phyloP scores from a whole-genome alignment of 2,113 vertebrate species.

The Megaptera novaeangliae region DNA sequence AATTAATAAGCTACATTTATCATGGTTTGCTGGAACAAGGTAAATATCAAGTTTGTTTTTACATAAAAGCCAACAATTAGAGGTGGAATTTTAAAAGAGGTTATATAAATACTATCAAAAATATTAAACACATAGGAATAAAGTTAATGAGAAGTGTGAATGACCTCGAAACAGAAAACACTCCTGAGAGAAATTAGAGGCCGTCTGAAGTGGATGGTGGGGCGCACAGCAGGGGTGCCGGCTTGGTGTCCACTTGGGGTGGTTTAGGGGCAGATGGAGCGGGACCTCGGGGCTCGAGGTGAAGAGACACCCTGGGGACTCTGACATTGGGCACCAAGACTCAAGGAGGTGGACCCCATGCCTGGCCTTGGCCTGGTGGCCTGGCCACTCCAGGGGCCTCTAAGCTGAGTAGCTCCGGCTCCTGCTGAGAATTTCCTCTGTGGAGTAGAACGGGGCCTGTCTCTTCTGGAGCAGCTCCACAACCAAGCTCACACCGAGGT shows the following conservation, averaged over 20 bases:
- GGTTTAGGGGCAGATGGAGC: too few species aligned
- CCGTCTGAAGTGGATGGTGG: rapidly evolving
- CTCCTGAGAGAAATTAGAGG: neutral
- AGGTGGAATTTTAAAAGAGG: neutral
- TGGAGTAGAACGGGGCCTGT: rapidly evolving
- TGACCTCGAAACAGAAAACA: neutral
- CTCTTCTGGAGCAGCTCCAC: too few species aligned
- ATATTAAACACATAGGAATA: neutral
- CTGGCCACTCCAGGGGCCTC: neutral
- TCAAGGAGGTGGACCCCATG: rapidly evolving
- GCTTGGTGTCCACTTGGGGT: too few species aligned
- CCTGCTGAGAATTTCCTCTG: too few species aligned
- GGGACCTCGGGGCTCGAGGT: neutral
- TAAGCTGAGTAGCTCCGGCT: neutral
- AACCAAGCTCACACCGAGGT: rapidly evolving
- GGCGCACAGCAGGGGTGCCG: rapidly evolving
- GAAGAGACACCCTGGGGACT: rapidly evolving
- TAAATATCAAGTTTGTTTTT: slow-evolving; percentile 50
- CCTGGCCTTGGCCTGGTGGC: neutral
- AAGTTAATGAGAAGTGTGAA: neutral
- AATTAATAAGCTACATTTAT: slow-evolving; percentile 4
- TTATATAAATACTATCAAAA: neutral
- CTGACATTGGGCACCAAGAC: neutral
- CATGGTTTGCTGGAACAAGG: neutral
- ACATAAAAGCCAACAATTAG: slow-evolving; percentile 34